These are phyloP conservation scores for Micrasema longulum DNA, from an alignment of 1,140 invertebrate genomes.

Conservation along the genomic window DNA sequence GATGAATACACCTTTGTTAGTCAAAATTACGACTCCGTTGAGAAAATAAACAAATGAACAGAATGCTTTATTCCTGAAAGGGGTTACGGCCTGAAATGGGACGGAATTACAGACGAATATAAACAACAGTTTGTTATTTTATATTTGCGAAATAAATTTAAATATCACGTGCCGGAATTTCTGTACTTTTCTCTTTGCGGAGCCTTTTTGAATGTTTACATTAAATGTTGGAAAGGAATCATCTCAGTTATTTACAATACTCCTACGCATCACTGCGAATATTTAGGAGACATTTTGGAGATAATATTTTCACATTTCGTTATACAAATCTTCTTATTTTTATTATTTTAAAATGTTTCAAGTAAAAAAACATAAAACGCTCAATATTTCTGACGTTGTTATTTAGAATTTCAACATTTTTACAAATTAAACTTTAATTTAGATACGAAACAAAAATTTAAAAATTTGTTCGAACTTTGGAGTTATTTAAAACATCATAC, in stretches of 20 bases:
- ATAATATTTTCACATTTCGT: neutral
- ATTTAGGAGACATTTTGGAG: slow-evolving; percentile 5
- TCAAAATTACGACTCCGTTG: slow-evolving; percentile 54
- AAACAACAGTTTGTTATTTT: slow-evolving; percentile 54
- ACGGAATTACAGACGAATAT: slow-evolving; percentile 48
- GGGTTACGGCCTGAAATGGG: slow-evolving; percentile 44
- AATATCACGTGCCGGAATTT: slow-evolving; percentile 43
- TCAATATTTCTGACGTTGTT: no score
- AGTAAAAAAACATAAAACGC: no score
- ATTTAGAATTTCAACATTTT: no score
- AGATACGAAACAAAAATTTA: no score
- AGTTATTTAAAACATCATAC: no score
- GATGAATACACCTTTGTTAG: slow-evolving; percentile 49
- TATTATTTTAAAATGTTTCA: no score
- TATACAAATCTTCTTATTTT: slow-evolving; percentile 6
- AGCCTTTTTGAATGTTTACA: slow-evolving; percentile 7
- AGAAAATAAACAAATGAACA: slow-evolving; percentile 55
- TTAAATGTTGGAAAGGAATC: slow-evolving; percentile 13
- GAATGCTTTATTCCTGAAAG: slow-evolving; percentile 49
- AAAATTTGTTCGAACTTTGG: no score
- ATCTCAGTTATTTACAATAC: slow-evolving; percentile 6
- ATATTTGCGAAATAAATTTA: slow-evolving; percentile 53
- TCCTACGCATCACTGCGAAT: slow-evolving; percentile 12
- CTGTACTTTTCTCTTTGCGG: slow-evolving; percentile 16
- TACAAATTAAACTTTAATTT: no score